phyloP scores from a whole-genome alignment of 2,113 vertebrate species.

The Archocentrus centrarchus region DNA sequence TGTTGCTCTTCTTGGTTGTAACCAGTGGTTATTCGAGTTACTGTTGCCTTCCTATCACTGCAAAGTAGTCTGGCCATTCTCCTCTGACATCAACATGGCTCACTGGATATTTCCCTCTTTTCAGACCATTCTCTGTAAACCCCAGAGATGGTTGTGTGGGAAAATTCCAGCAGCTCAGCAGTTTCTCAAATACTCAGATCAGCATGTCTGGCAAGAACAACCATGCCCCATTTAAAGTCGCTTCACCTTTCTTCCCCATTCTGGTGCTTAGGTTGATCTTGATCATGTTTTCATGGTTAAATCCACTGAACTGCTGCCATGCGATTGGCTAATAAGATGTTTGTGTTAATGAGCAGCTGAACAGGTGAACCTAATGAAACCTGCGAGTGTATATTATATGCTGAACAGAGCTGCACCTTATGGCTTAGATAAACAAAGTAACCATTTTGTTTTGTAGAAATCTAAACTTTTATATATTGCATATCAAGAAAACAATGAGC shows the following conservation, averaged over 20 bases:
- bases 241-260: background rate
- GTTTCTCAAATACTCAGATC: background rate
- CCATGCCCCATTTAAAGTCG: background rate
- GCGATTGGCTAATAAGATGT: background rate
- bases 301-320: background rate
- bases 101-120: background rate
- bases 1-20: background rate
- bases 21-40: background rate
- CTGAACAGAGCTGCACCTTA: background rate
- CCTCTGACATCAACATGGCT: background rate
- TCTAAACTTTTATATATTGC: background rate
- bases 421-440: background rate
- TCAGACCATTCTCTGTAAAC: background rate
- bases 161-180: background rate
- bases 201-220: background rate
- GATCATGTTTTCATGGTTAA: background rate
- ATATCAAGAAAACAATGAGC: background rate
- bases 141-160: background rate
- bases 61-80: background rate
- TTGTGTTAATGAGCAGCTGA: background rate
- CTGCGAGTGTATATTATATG: background rate
- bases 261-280: background rate
- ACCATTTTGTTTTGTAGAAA: background rate
- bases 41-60: background rate
- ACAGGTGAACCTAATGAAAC: background rate